Conservation (phyloP, 2,888 invertebrate species). For the Drosophila austrosaltans region DNA sequence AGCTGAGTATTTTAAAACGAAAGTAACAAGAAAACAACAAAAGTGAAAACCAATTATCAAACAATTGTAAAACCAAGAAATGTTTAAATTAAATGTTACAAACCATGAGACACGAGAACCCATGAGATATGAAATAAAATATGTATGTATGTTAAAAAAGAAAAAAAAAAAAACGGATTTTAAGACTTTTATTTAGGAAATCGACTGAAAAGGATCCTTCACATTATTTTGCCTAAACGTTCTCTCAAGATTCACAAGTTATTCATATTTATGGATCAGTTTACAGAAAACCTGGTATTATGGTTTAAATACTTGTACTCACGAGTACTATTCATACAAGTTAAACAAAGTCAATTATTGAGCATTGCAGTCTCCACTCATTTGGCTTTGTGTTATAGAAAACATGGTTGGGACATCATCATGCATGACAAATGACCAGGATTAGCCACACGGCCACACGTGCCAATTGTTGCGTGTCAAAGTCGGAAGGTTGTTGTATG, state of each 20-base stretch:
- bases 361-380: background rate
- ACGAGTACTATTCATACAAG: background rate
- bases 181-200: conserved; percentile 9
- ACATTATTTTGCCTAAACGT: background rate
- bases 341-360: conserved; percentile 1
- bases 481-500: conserved; percentile 7
- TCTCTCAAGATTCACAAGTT: background rate
- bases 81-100: background rate
- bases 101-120: background rate
- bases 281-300: background rate
- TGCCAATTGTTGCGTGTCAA: conserved; percentile 55
- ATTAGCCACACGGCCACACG: conserved; percentile 30
- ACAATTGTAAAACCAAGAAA: conserved; percentile 1
- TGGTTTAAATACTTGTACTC: background rate
- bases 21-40: background rate
- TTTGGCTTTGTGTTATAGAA: background rate
- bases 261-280: too few relatives aligned
- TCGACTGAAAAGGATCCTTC: too few relatives aligned
- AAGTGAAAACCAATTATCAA: background rate
- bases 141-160: conserved; percentile 26
- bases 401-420: background rate
- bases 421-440: conserved; percentile 17
- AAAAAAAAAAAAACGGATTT: conserved; percentile 21
- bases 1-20: too few relatives aligned
- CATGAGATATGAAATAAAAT: conserved; percentile 8